A percentile compares a stretch with the other conserved stretches of the same genome.
Conservation (phyloP, 2,888 invertebrate genomes). For the Craniophora ligustri region DNA sequence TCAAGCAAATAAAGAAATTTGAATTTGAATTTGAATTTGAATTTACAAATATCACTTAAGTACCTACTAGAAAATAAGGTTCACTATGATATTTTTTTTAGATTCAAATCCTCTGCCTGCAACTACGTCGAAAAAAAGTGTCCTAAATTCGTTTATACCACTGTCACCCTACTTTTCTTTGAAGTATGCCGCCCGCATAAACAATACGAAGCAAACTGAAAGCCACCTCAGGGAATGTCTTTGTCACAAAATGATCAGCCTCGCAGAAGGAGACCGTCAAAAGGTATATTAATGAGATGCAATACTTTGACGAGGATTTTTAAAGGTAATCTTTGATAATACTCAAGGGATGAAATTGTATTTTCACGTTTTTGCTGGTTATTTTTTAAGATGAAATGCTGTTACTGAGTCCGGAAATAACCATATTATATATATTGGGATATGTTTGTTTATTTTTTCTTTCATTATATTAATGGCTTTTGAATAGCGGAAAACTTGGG, state of each 20-base stretch:
- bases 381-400: background rate
- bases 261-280: slow-evolving; percentile 60
- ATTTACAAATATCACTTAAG: too few relatives aligned
- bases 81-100: too few relatives aligned
- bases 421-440: too few relatives aligned
- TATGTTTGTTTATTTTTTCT: too few relatives aligned
- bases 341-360: slow-evolving; percentile 42
- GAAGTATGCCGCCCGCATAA: slow-evolving; percentile 74
- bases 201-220: slow-evolving; percentile 79
- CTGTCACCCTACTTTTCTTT: slow-evolving; percentile 63
- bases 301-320: slow-evolving; percentile 62
- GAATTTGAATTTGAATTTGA: too few relatives aligned
- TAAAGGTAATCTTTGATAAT: slow-evolving; percentile 65
- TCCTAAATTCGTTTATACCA: background rate
- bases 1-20: too few relatives aligned
- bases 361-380: slow-evolving; percentile 13
- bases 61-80: too few relatives aligned
- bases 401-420: slow-evolving; percentile 27
- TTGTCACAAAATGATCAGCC: slow-evolving; percentile 81
- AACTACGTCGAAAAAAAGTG: background rate
- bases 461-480: too few relatives aligned
- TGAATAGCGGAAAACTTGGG: too few relatives aligned
- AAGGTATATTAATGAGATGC: slow-evolving; percentile 79
- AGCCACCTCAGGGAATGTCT: slow-evolving; percentile 79
- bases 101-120: background rate